Evolutionary conservation across 1,140 invertebrate species (phyloP), one percentile per base, ranked within the genome.

Genomic region (Anadara kagoshimensis): DNA sequence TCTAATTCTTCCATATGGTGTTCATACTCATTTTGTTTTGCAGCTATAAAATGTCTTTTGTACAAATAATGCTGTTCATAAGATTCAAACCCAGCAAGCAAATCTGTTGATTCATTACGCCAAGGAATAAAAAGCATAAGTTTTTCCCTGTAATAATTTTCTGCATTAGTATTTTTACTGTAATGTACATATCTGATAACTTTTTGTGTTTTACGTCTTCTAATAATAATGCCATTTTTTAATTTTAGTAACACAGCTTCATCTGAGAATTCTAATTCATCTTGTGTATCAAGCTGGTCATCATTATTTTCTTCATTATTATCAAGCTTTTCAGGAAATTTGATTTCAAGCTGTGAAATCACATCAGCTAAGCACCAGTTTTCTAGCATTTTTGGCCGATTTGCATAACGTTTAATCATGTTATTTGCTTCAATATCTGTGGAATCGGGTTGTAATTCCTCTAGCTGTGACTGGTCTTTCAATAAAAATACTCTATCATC

Each of bases 211-310:
- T 67, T 71, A 10, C 76, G 29, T 51, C 51, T 54, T 58, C 49
- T 67, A 18, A 78, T 74, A 44, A 41, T 68, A 24, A 71, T 75
- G 47, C 76, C 76, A 72, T 59, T 69, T 59, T 57, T 72, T 36
- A 72, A 41, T 20, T 44, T 71, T 4, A 47, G 16, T 44, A 63
- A 16, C 12, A 18, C 57, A 26, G 56, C 29, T 0, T 64, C 61
- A 51, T 20, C 26, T 16, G n/a, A 5, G 20, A 24, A 24, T n/a
- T n/a, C n/a, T n/a, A n/a, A n/a, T 56, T 56, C 53, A 20, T 56
- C 53, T 20, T 56, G 53, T n/a, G 2, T 69, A 54, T 51, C 20
- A 49, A 45, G 18, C 4, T 54, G 36, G 58, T 77, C 69, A 69
- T 77, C 70, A 57, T 77, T 61, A 47, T 41, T n/a, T 29, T 67